A percentile compares a stretch with the other conserved stretches of the same genome.
These are phyloP conservation scores for Chloroceryle aenea DNA, from an alignment of 2,113 vertebrate genomes.

Conservation along the genomic window DNA sequence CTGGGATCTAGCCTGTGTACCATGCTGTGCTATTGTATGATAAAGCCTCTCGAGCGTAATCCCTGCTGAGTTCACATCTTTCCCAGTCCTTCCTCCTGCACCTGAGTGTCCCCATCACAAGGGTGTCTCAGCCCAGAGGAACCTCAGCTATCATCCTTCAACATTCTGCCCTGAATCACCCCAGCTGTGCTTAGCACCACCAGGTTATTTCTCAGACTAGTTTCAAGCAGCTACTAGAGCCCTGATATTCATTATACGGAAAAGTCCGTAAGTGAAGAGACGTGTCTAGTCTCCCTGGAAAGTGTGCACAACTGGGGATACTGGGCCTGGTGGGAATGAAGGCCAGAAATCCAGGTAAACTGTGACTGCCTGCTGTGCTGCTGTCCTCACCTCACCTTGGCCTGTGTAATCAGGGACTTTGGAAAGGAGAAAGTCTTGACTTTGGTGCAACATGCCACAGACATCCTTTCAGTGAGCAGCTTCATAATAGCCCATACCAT, in stretches of 20 bases:
- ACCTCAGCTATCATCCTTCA: neutral
- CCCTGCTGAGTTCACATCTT: rapidly evolving
- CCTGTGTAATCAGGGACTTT: neutral
- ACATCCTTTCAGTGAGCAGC: neutral
- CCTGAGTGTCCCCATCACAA: neutral
- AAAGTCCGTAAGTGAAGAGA: neutral
- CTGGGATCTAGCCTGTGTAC: neutral
- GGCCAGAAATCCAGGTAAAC: neutral
- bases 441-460: neutral
- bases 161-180: neutral
- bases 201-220: neutral
- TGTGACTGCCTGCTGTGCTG: neutral
- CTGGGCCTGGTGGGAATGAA: neutral
- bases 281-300: neutral
- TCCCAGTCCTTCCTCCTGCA: neutral
- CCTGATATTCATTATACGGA: neutral
- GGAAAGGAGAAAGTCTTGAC: neutral
- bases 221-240: neutral
- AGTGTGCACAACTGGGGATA: neutral
- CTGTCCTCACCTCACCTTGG: neutral
- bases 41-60: neutral
- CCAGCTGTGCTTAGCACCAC: neutral
- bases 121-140: neutral
- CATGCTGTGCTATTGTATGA: rapidly evolving
- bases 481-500: neutral